Base-by-base conservation (phyloP, 1,140 invertebrate genomes). In the Microplitis demolitor region DNA sequence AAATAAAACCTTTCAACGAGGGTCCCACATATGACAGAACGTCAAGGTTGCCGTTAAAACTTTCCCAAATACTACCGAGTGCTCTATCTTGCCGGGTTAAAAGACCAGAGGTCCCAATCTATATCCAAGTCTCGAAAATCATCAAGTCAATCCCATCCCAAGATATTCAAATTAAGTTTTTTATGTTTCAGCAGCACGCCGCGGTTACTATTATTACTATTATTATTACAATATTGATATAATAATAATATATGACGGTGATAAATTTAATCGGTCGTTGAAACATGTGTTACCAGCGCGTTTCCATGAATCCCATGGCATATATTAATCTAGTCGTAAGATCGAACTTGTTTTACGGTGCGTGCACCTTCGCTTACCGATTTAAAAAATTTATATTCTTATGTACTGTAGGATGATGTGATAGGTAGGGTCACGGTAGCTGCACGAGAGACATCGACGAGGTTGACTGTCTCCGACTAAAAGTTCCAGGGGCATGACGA, bases 401-500 rank as follows among this genome's bases (percentile, higher is more conserved):
- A n/a, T 13, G 14, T 37, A n/a, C 60, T 62, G 60, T 13, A 5
- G 9, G 58, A 24, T 34, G 14, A 24, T 11, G 58, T 33, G 60
- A 58, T 58, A 31, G 60, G n/a, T 35, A 11, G 60, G 35, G 60
- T 62, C 60, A 62, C 60, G 60, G 31, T 62, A 35, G 33, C 34
- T 62, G 60, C 60, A 62, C 60, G n/a, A 71, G 16, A 69, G 34
- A 50, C 56, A 45, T 62, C 31, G 34, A 60, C 24, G 9, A 70
- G 14, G 37, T 63, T n/a, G 69, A 56, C 74, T 78, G 72, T 74
- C 70, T 70, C 72, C 64, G 61, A 58, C 60, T 69, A 75, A 76
- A 78, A 78, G 66, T 75, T 69, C 71, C 69, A 74, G 74, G 67
- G 68, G 72, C 58, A 74, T 73, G 69, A 74, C 72, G 71, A 73